Conservation (phyloP, 2,113 vertebrate genomes). For the Pseudopodoces humilis region DNA sequence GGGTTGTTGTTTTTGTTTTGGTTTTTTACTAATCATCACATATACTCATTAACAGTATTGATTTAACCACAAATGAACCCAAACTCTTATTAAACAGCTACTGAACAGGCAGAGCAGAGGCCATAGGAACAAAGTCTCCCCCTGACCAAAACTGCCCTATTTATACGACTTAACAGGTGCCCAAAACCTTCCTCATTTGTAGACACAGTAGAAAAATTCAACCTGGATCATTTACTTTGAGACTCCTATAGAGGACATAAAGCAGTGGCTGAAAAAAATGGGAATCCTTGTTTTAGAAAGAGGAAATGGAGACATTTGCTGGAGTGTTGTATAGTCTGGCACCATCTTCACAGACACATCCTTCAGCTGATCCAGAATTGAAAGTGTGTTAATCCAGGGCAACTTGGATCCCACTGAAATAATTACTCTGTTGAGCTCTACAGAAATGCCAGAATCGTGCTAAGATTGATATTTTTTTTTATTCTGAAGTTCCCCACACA, state of each 20-base stretch:
- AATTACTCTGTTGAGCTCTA: not conserved
- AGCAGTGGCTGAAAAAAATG: not conserved
- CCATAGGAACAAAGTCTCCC: not conserved
- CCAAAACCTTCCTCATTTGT: not conserved
- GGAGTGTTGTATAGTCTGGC: not conserved
- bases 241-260: not conserved
- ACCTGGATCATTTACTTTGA: not conserved
- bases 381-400: not conserved
- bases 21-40: not conserved
- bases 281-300: not conserved
- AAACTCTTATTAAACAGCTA: not conserved
- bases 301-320: not conserved
- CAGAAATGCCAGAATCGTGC: not conserved
- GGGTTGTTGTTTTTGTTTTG: not conserved
- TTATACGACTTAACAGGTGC: not conserved
- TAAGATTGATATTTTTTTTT: not conserved
- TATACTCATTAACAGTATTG: not conserved
- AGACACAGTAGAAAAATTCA: not conserved
- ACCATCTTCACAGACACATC: not conserved
- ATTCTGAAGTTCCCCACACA: not conserved
- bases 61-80: not conserved
- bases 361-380: not conserved
- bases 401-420: not conserved
- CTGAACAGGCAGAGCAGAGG: not conserved
- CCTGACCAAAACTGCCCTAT: not conserved